Conservation (phyloP, 2,797 vertebrate species). For the Rachycentron canadum region DNA sequence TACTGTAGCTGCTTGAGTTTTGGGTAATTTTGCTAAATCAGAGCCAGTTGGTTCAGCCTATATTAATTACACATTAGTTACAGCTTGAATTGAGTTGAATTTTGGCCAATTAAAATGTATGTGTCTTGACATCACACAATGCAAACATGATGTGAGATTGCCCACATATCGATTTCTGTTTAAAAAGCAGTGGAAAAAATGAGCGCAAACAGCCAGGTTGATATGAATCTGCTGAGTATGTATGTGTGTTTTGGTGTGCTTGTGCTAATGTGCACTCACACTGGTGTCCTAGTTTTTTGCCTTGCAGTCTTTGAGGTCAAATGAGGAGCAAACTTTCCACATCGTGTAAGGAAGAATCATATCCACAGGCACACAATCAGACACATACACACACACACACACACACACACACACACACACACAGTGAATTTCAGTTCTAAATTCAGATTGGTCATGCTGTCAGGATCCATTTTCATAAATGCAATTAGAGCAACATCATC, state of each 20-base stretch:
- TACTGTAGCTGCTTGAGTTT: not conserved
- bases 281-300: constrained; percentile 70
- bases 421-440: constrained; percentile 37
- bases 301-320: constrained; percentile 68
- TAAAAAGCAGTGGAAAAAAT: constrained; percentile 4
- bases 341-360: constrained; percentile 53
- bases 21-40: not conserved
- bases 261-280: constrained; percentile 35
- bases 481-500: constrained; percentile 59
- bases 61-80: not conserved
- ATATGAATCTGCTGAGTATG: constrained; percentile 43
- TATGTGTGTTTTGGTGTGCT: not conserved
- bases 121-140: not conserved
- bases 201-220: constrained; percentile 32
- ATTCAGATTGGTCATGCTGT: constrained; percentile 62
- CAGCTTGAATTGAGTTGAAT: not conserved
- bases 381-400: constrained; percentile 10
- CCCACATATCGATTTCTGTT: not conserved
- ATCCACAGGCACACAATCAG: constrained; percentile 33
- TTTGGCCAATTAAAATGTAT: not conserved
- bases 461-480: constrained; percentile 68
- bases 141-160: not conserved
- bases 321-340: constrained; percentile 69
- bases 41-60: not conserved
- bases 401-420: constrained; percentile 25